Conservation (phyloP, 2,888 invertebrate species). For the Polydrusus tereticollis region DNA sequence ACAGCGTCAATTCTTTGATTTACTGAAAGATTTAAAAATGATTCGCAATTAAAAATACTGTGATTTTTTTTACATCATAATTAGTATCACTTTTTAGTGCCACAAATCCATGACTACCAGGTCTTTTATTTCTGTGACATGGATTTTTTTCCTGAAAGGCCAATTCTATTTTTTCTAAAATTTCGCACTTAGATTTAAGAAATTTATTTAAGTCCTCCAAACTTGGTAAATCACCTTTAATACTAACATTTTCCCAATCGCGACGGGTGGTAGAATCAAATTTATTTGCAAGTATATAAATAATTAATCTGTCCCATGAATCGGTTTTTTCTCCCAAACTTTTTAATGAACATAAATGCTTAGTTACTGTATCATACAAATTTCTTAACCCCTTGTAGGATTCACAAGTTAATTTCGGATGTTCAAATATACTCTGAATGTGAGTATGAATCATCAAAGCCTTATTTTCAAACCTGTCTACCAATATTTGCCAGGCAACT, state of each 20-base stretch:
- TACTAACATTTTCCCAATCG: slow-evolving; percentile 32
- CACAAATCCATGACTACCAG: slow-evolving; percentile 18
- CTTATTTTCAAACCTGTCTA: slow-evolving; percentile 49
- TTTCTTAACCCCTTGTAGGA: slow-evolving; percentile 33
- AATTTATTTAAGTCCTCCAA: slow-evolving; percentile 33
- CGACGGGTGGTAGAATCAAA: slow-evolving; percentile 18
- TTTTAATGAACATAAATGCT: slow-evolving; percentile 37
- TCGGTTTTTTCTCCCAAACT: slow-evolving; percentile 22
- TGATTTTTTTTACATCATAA: no score
- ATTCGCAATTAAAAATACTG: no score
- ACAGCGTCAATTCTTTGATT: no score
- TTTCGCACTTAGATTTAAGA: slow-evolving; percentile 30
- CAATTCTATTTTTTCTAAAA: slow-evolving; percentile 32
- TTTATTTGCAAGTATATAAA: slow-evolving; percentile 32
- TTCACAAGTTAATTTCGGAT: background rate
- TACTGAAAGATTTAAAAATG: no score
- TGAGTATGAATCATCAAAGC: slow-evolving; percentile 48
- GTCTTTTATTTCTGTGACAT: background rate
- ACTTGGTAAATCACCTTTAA: slow-evolving; percentile 10
- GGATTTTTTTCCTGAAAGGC: slow-evolving; percentile 13
- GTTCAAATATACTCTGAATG: slow-evolving; percentile 23
- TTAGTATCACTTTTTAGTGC: no score
- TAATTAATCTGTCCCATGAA: no score
- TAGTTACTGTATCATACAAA: slow-evolving; percentile 30
- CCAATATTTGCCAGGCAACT: slow-evolving; percentile 50